Percentiles rank a stretch among this genome's conserved stretches.
phyloP scores from a whole-genome alignment of 2,797 vertebrate genomes.

The Enteromius radiatus region DNA sequence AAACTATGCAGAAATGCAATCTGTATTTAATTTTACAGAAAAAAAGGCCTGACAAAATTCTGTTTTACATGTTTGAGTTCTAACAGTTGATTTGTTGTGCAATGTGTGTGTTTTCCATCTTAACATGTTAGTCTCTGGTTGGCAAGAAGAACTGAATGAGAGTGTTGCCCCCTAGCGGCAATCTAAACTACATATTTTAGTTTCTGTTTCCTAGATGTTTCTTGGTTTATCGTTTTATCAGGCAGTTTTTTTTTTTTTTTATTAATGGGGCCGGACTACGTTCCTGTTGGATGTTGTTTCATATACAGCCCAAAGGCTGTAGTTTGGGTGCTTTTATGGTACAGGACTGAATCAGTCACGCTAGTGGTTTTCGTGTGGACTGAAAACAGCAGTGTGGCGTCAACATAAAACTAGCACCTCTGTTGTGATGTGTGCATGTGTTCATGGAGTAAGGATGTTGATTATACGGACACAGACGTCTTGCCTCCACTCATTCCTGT shows the following conservation, averaged over 20 bases:
- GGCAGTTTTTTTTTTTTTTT: background rate
- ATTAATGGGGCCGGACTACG: background rate
- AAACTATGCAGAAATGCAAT: background rate
- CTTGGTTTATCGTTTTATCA: slow-evolving; percentile 5
- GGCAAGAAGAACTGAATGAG: slow-evolving; percentile 33
- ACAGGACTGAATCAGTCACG: slow-evolving; percentile 20
- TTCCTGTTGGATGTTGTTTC: background rate
- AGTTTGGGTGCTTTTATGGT: slow-evolving; percentile 1
- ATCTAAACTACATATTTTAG: background rate
- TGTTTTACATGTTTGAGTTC: background rate
- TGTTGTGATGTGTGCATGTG: slow-evolving; percentile 41
- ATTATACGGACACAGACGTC: slow-evolving; percentile 50
- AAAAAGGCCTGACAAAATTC: background rate
- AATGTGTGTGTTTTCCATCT: background rate
- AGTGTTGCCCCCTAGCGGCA: slow-evolving; percentile 14
- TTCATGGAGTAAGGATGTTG: slow-evolving; percentile 64
- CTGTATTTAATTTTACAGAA: background rate
- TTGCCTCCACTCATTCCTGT: slow-evolving; percentile 68
- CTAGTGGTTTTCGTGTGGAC: slow-evolving; percentile 45
- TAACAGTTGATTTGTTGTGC: background rate
- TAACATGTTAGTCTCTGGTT: background rate
- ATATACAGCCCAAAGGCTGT: slow-evolving; percentile 13
- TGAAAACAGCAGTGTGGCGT: slow-evolving; percentile 62
- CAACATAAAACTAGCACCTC: slow-evolving; percentile 32
- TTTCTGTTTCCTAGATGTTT: slow-evolving; percentile 2